Base-by-base conservation (phyloP, 1,140 invertebrate genomes). In the Drosophila ironensis region DNA sequence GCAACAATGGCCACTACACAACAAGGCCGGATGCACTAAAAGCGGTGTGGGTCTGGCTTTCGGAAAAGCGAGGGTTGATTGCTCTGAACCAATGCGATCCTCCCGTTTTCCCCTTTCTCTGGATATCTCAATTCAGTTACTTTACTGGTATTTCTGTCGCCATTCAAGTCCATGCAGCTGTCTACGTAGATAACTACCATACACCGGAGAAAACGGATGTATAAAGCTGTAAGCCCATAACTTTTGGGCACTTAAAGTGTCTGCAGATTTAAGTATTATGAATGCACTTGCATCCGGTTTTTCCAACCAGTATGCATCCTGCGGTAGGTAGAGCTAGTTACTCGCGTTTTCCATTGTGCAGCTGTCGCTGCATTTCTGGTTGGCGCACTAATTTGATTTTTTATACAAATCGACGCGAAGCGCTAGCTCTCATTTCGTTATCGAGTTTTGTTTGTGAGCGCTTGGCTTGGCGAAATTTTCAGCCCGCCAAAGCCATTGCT, bases 401-500 rank as follows among this genome's bases (percentile, higher is more conserved):
- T 73, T 73, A 66, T 67, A 78, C 80, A 82, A 84, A 77, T 82
- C 78, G 77, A 61, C 52, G 33, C 28, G 69, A 37, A 52, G 40
- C 42, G 54, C 12, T 19, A 48, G 60, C 72, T 84, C 57, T 72
- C 66, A 84, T 84, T 84, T 84, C 80, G 73, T 84, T 82, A 82
- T 82, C 73, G 78, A 77, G 73, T 82, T 82, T 84, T 82, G 78
- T 82, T 82, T 84, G 73, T 78, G 78, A 82, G 73, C 78, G 78
- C 78, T 82, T 84, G 86, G 78, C 78, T 84, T 78, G 78, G 42
- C 78, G n/a, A 61, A 73, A 84, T 84, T 84, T 82, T 46, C 47
- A 53, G 38, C 47, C 47, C 44, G 37, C 25, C 3, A 37, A 37
- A 16, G 28, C 51, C 30, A 35, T 54, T 48, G 27, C 47, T 11